Evolutionary conservation across 2,888 invertebrate genomes (phyloP).

Genomic region (Andrena marginata): DNA sequence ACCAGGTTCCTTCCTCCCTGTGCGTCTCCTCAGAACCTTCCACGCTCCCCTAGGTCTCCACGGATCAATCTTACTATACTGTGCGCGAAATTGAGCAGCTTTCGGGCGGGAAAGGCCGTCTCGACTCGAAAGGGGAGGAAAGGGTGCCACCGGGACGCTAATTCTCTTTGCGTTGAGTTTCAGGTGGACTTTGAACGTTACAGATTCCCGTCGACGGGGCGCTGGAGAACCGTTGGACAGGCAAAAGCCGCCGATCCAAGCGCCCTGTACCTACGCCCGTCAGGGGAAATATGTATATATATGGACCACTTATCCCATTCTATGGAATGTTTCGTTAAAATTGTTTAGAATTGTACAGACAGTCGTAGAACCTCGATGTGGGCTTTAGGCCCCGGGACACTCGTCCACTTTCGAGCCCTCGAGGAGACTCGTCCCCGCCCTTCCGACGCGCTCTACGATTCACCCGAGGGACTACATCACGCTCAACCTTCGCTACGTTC

Average conservation of each 20-base stretch:
- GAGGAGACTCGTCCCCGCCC: too few species aligned
- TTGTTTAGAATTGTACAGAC: too few species aligned
- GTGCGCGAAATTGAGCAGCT: conserved; percentile 48
- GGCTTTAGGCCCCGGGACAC: too few species aligned
- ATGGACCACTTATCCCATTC: too few species aligned
- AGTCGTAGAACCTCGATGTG: too few species aligned
- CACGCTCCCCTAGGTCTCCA: background rate
- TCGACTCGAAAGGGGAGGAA: conserved; percentile 1
- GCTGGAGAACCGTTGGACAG: too few species aligned
- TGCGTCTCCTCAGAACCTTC: conserved; percentile 26
- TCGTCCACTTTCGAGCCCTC: conserved; percentile 16
- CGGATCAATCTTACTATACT: conserved; percentile 9
- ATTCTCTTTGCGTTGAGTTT: background rate
- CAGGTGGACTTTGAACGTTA: background rate
- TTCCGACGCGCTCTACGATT: conserved; percentile 16
- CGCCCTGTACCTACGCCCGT: too few species aligned
- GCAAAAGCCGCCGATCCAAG: too few species aligned
- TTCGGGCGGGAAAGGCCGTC: background rate
- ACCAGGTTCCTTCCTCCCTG: background rate
- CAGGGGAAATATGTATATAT: too few species aligned
- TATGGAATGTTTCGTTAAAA: too few species aligned
- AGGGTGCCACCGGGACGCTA: background rate
- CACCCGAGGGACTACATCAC: conserved; percentile 68
- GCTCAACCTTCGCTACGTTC: background rate
- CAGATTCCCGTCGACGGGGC: background rate